Evolutionary conservation across 2,113 vertebrate species (phyloP), one percentile per base, ranked within the genome.

Genomic region (Micronisus gabar): DNA sequence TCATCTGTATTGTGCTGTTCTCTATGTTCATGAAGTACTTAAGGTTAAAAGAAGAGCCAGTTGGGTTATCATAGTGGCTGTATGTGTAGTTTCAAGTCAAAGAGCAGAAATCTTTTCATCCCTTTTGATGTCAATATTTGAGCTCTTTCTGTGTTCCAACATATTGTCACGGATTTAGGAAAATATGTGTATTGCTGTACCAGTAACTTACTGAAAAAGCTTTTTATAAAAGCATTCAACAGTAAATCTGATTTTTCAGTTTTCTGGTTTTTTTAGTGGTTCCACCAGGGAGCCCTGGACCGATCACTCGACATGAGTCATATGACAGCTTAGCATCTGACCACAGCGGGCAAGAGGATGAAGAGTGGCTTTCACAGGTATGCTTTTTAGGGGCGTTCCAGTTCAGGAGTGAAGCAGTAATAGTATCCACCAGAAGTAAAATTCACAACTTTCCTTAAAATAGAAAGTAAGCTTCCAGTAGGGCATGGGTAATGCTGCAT

Each of bases 311-410:
- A 2, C 99, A 99, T 1, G 99, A 99, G 95, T 99, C 99, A 0
- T 99, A 99, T 9, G 99, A 99, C 98, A 99, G 99, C 95, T 97
- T 99, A 93, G 98, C 98, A 0, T 99, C 99, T 0, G 99, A 99
- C 97, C 99, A 99, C 95, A 99, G 99, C 11, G 99, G 99, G 45
- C 99, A 99, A 70, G 99, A 99, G 86, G 99, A 99, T 38, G 99
- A 99, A 94, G 99, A 99, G 97, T 99, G 99, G 99, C 99, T 99
- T 26, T 99, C 99, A n/a, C 99, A 99, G 99, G 99, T 99, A 96
- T 32, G 73, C 14, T 10, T 3, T 10, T 2, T 5, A 30, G 11
- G n/a, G 36, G 26, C 0, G 0, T 19, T 22, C 27, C 43, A 30
- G 30, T 3, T 25, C 58, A 21, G 74, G 9, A 36, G 30, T 14